These are phyloP conservation scores for Diadegma fenestrale DNA, from an alignment of 2,888 invertebrate genomes.

Conservation along the genomic window DNA sequence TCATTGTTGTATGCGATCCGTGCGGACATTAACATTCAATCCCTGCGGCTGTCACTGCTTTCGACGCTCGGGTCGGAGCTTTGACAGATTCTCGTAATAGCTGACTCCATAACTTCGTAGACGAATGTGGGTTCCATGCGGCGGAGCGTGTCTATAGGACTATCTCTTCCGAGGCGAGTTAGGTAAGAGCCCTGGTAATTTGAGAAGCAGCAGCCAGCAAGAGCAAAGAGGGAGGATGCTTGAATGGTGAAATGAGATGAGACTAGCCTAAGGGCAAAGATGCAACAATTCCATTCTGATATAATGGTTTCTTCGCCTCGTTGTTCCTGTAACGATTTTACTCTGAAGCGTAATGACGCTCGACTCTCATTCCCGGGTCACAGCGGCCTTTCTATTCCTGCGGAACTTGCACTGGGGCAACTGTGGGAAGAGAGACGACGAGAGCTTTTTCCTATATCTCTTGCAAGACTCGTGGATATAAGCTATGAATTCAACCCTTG, in stretches of 20 bases:
- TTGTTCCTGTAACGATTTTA: constrained; percentile 60
- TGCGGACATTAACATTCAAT: constrained; percentile 60
- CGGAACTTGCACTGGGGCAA: constrained; percentile 21
- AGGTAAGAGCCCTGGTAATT: constrained; percentile 3
- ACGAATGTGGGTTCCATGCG: background rate
- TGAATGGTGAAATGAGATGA: constrained; percentile 23
- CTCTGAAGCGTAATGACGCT: constrained; percentile 60
- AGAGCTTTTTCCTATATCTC: constrained; percentile 8
- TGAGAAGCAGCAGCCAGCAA: background rate
- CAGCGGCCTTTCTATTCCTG: background rate
- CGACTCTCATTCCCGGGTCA: constrained; percentile 19
- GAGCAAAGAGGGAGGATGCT: constrained; percentile 9
- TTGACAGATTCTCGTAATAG: background rate
- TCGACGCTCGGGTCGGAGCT: background rate
- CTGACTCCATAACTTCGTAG: background rate
- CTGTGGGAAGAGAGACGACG: too few relatives aligned
- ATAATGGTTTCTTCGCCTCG: constrained; percentile 59
- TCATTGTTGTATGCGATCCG: constrained; percentile 44
- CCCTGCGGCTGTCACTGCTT: constrained; percentile 24
- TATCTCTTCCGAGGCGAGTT: background rate
- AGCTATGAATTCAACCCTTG: constrained; percentile 23
- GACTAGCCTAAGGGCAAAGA: constrained; percentile 25
- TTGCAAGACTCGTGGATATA: background rate
- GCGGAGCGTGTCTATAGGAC: background rate
- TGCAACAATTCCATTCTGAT: constrained; percentile 58